Evolutionary conservation across 2,888 invertebrate species (phyloP), one percentile per base, ranked within the genome.

Genomic region (Brachynemurus nebulosus): DNA sequence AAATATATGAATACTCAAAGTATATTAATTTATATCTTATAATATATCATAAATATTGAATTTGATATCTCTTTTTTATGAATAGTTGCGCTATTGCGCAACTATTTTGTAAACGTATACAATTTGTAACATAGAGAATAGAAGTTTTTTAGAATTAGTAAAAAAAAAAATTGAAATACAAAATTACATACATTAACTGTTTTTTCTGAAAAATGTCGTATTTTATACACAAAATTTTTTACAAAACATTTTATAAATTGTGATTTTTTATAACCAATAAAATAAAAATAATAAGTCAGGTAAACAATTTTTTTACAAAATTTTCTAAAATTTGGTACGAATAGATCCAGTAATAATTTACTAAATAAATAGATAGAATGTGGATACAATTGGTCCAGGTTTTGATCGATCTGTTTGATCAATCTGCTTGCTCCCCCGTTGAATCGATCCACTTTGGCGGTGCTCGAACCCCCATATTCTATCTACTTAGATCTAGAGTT

Each of bases 191-290:
- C n/a, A n/a, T n/a, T n/a, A n/a, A n/a, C n/a, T 30, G 14, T 30
- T 30, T 30, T 14, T 12, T 30, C 14, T 30, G 4, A 14, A 30
- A 30, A 14, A 12, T 30, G 14, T 30, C n/a, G 30, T 30, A 30
- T 30, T 30, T 30, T 30, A 30, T 30, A 30, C 30, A 30, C 14
- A 30, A 30, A 30, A 30, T 30, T 30, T 30, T 30, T 30, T 30
- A 30, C 30, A 30, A 30, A 30, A 30, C n/a, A 30, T 30, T 30
- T 30, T 30, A 30, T 30, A 30, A 4, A 30, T 30, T 30, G 30
- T 30, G 30, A 14, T 30, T 30, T 30, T 30, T 30, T 30, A 30
- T 12, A n/a, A n/a, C n/a, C n/a, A n/a, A n/a, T n/a, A n/a, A n/a
- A n/a, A n/a, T n/a, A n/a, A n/a, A n/a, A n/a, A n/a, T n/a, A n/a